Evolutionary conservation across 1,140 invertebrate species (phyloP).

Genomic region (Zaprionus ghesquierei): DNA sequence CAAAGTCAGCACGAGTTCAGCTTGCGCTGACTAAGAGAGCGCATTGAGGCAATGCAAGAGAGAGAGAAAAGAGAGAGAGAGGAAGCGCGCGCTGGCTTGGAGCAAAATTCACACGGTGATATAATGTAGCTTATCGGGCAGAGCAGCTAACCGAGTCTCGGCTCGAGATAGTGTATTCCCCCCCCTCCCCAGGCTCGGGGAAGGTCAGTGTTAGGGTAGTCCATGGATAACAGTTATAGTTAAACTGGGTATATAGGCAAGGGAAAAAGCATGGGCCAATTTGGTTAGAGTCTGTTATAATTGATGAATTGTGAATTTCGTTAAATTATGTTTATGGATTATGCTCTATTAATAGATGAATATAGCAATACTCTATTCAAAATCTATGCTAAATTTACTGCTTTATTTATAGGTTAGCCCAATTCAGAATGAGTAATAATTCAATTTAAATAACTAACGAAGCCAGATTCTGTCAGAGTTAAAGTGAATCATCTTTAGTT

Average conservation of each 20-base stretch:
- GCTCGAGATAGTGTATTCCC: neutral
- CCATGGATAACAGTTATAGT: neutral
- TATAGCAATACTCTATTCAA: neutral
- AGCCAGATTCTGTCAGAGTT: neutral
- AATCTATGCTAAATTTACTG: neutral
- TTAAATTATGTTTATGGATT: too few species aligned
- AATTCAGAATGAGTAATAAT: neutral
- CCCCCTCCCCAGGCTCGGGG: neutral
- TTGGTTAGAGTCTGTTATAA: too few species aligned
- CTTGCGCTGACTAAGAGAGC: conserved; percentile 19
- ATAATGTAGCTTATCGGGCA: neutral
- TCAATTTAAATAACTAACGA: neutral
- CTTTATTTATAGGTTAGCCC: too few species aligned
- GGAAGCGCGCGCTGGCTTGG: neutral
- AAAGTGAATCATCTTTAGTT: neutral
- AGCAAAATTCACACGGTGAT: neutral
- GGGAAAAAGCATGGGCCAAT: too few species aligned
- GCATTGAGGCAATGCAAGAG: neutral
- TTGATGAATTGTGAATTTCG: too few species aligned
- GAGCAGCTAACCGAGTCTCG: neutral
- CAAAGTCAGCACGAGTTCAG: neutral
- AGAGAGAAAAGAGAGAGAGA: neutral
- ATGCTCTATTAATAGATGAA: too few species aligned
- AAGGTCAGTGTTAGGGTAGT: neutral
- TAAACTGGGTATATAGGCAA: neutral